Percentiles rank a stretch among this genome's conserved stretches.
phyloP scores from a whole-genome alignment of 2,888 invertebrate genomes.

The Pollenia angustigena region DNA sequence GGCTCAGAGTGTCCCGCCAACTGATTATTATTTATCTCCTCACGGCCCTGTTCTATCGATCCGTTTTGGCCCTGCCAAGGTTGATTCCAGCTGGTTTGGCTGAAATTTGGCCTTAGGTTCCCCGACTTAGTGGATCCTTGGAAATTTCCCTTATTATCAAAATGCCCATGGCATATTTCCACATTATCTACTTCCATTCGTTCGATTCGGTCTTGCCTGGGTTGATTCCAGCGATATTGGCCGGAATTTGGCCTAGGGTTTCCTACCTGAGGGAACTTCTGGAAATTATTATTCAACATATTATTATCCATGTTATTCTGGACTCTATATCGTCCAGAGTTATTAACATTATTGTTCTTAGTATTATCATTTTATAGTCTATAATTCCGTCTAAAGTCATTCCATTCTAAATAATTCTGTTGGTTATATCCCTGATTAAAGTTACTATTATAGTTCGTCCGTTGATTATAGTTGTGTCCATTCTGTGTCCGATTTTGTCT shows the following conservation, averaged over 20 bases:
- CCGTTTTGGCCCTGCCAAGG: slow-evolving; percentile 46
- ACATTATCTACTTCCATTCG: slow-evolving; percentile 49
- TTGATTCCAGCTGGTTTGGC: slow-evolving; percentile 11
- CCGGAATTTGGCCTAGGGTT: slow-evolving; percentile 47
- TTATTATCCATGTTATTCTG: no score
- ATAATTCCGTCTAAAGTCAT: no score
- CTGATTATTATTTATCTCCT: not conserved
- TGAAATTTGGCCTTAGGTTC: slow-evolving; percentile 19
- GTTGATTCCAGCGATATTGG: slow-evolving; percentile 47
- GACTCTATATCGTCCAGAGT: no score
- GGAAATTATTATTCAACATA: not conserved
- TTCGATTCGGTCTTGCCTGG: slow-evolving; percentile 46
- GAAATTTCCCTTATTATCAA: not conserved
- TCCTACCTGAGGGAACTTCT: slow-evolving; percentile 31
- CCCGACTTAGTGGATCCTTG: slow-evolving; percentile 34
- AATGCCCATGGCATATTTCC: not conserved
- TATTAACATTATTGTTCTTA: no score
- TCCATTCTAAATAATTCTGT: no score
- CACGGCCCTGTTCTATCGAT: not conserved
- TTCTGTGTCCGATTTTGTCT: slow-evolving; percentile 6
- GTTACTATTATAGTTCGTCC: not conserved
- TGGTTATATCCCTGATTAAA: not conserved
- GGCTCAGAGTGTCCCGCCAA: slow-evolving; percentile 35
- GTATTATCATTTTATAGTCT: no score
- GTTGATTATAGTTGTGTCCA: not conserved